Base-by-base conservation (phyloP, 2,113 vertebrate genomes). In the Hemiscyllium ocellatum region DNA sequence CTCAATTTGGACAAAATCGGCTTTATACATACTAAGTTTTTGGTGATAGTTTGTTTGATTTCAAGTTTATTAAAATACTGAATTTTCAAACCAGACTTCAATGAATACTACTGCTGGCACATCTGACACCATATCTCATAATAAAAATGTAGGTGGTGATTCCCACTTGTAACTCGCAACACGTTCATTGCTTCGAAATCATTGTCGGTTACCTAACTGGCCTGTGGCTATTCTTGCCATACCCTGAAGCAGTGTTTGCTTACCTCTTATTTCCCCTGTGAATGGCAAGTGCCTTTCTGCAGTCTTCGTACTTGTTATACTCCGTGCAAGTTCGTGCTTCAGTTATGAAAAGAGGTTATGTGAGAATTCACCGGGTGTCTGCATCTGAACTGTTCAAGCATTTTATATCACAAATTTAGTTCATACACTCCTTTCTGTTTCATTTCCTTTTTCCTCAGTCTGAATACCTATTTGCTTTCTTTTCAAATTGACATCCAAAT, bases 141-240 rank as follows among this genome's bases (percentile, higher is more conserved):
- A 65, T 68, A 93, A 93, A 93, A 20, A 37, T 93, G 61, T 37
- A 93, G 61, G 29, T 90, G 87, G 26, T 68, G 66, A 93, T 20
- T 93, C 89, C 56, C n/a, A n/a, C 6, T 68, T 93, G 61, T 93
- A 93, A 93, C 89, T 66, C 66, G 17, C 61, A 37, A 83, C 80
- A 47, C 80, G 4, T 83, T 83, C 89, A 66, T n/a, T 93, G 33
- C 65, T 93, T 65, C n/a, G 20, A 37, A 66, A 66, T 93, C 61
- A 22, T 72, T 95, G 68, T 72, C 37, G 3, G 24, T 33, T 72
- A 15, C 66, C 10, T 94, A 66, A 37, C 7, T 69, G 69, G 93
- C 93, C 37, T 72, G 42, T 15, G 17, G 93, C 93, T 94, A 47
- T 68, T 94, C 37, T 70, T 94, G 93, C 93, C 68, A 22, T 72